Conservation (phyloP, 2,113 vertebrate genomes). For the Sterna hirundo region DNA sequence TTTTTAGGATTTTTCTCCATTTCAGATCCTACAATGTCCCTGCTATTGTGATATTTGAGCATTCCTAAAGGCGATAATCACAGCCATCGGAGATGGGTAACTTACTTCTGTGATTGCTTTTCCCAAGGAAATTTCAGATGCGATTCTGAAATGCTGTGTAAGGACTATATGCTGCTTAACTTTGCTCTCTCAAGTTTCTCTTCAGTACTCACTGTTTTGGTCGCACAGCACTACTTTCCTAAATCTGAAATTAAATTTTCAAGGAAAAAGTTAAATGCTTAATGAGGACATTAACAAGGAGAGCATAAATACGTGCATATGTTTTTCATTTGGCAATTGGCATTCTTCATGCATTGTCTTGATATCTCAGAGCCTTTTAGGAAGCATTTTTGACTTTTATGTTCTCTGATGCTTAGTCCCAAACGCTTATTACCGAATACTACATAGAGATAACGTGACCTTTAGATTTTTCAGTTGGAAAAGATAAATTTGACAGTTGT, state of each 20-base stretch:
- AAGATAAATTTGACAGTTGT: neutral
- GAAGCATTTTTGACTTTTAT: neutral
- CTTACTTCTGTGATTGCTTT: neutral
- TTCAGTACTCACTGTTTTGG: neutral
- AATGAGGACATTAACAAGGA: neutral
- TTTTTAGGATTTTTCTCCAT: neutral
- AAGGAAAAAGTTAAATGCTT: neutral
- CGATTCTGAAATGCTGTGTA: neutral
- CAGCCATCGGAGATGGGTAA: neutral
- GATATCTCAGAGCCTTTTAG: neutral
- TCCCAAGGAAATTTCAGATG: neutral
- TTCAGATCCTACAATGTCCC: neutral
- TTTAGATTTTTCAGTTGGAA: neutral
- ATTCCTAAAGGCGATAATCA: fast-evolving
- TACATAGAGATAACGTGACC: neutral
- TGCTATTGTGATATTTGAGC: neutral
- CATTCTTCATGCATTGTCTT: neutral
- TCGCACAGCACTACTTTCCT: neutral
- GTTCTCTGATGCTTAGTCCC: neutral
- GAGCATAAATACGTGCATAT: neutral
- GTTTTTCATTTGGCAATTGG: neutral
- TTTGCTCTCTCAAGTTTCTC: neutral
- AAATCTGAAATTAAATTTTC: neutral
- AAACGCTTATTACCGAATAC: neutral
- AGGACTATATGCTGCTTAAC: neutral